phyloP scores from a whole-genome alignment of 2,797 vertebrate species.

The Pseudochromis fuscus region DNA sequence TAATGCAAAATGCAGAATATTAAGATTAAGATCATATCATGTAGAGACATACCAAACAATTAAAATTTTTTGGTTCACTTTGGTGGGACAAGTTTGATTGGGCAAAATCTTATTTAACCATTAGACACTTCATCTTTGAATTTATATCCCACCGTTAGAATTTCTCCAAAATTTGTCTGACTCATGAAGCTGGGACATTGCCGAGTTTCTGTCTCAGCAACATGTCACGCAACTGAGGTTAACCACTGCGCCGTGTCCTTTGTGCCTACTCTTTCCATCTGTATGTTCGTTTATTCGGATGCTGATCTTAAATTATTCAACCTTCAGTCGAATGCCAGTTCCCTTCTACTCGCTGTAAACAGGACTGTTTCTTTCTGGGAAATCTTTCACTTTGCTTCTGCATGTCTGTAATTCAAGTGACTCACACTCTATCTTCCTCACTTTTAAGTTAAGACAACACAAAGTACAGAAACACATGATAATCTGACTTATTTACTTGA shows the following conservation, averaged over 20 bases:
- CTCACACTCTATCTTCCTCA: constrained; percentile 7
- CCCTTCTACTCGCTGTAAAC: constrained; percentile 29
- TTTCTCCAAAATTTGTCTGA: not conserved
- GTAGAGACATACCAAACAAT: not conserved
- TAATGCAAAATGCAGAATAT: not conserved
- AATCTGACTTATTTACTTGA: not conserved
- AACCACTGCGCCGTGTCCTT: constrained; percentile 30
- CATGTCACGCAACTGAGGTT: constrained; percentile 24
- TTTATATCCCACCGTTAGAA: no score
- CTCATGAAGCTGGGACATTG: constrained; percentile 7
- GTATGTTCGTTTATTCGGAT: constrained; percentile 1
- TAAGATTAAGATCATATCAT: no score
- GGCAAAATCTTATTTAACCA: not conserved
- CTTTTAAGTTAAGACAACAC: not conserved
- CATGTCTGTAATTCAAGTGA: not conserved
- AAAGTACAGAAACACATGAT: not conserved
- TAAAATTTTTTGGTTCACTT: no score
- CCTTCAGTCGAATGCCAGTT: constrained; percentile 13
- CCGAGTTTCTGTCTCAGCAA: constrained; percentile 42
- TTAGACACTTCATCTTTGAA: not conserved
- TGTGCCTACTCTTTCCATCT: constrained; percentile 1
- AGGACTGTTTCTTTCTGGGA: constrained; percentile 21
- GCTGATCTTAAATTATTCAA: not conserved
- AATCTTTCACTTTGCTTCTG: constrained; percentile 39
- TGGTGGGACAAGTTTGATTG: not conserved